Conservation (phyloP, 2,113 vertebrate genomes). For the Ceyx melanurus region DNA sequence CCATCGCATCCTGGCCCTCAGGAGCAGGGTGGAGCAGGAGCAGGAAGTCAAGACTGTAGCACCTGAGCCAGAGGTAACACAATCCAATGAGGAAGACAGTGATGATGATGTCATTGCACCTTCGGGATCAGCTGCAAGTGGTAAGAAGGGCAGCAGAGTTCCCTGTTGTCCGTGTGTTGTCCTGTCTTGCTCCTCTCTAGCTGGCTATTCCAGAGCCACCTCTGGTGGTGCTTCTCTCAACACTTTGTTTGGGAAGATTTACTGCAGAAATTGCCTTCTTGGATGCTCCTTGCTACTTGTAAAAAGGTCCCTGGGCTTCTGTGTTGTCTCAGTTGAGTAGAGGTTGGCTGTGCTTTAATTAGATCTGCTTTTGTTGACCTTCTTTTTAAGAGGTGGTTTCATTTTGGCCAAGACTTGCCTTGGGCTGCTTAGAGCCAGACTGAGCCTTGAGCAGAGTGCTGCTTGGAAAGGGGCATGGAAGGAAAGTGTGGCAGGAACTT, state of each 20-base stretch:
- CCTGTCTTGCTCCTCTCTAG: neutral
- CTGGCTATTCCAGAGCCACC: fast-evolving
- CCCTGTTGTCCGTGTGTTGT: neutral
- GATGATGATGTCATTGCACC: conserved; percentile 85
- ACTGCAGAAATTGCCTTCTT: neutral
- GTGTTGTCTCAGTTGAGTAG: neutral
- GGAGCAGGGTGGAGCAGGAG: conserved; percentile 91
- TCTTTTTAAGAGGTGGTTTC: neutral
- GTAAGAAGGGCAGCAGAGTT: conserved; percentile 43
- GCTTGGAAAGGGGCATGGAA: neutral
- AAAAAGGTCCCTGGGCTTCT: neutral
- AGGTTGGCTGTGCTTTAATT: neutral
- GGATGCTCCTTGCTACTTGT: neutral
- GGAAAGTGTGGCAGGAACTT: neutral
- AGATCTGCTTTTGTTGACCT: neutral
- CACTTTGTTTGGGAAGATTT: neutral
- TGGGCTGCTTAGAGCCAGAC: neutral
- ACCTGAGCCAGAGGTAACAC: conserved; percentile 84
- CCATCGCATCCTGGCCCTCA: conserved; percentile 92
- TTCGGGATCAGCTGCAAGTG: conserved; percentile 74
- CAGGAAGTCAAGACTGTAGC: conserved; percentile 76
- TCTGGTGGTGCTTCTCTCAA: neutral
- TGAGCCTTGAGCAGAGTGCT: neutral
- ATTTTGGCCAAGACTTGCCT: neutral
- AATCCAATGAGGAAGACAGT: conserved; percentile 92